phyloP scores from a whole-genome alignment of 1,140 invertebrate genomes.

The Stegodyphus dumicola region DNA sequence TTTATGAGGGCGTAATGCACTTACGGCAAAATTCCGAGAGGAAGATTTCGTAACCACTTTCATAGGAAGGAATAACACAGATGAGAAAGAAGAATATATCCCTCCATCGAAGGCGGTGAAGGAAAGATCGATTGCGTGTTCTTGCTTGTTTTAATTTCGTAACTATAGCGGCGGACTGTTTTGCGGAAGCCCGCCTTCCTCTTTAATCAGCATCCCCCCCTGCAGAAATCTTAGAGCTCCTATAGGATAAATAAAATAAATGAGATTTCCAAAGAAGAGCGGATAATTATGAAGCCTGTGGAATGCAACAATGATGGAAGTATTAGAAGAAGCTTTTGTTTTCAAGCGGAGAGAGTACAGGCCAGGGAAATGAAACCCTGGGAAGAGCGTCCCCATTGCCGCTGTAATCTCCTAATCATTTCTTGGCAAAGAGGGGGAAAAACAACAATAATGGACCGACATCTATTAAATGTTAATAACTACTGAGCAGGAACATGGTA shows the following conservation, averaged over 20 bases:
- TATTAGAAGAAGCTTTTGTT: constrained; percentile 61
- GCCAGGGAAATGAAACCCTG: constrained; percentile 47
- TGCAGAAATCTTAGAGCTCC: constrained; percentile 51
- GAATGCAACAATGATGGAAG: constrained; percentile 38
- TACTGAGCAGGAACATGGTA: constrained; percentile 54
- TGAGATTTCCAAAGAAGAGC: constrained; percentile 57
- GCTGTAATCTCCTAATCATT: constrained; percentile 59
- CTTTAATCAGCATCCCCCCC: constrained; percentile 56
- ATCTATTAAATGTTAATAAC: constrained; percentile 61
- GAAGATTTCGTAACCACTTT: no score
- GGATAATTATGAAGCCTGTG: constrained; percentile 52
- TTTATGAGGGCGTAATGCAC: no score
- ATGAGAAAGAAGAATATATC: no score
- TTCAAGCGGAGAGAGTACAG: constrained; percentile 32
- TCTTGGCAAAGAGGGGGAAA: constrained; percentile 50
- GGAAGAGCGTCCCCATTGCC: neutral
- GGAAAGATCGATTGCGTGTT: constrained; percentile 33
- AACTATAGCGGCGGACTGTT: constrained; percentile 13
- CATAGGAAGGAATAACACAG: no score
- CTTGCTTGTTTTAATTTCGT: constrained; percentile 47
- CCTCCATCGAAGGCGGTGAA: no score
- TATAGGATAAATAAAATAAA: constrained; percentile 61
- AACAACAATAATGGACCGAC: constrained; percentile 60
- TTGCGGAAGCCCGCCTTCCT: constrained; percentile 14
- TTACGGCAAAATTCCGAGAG: no score